phyloP scores from a whole-genome alignment of 2,888 invertebrate genomes.

The Acanthosoma haemorrhoidale region DNA sequence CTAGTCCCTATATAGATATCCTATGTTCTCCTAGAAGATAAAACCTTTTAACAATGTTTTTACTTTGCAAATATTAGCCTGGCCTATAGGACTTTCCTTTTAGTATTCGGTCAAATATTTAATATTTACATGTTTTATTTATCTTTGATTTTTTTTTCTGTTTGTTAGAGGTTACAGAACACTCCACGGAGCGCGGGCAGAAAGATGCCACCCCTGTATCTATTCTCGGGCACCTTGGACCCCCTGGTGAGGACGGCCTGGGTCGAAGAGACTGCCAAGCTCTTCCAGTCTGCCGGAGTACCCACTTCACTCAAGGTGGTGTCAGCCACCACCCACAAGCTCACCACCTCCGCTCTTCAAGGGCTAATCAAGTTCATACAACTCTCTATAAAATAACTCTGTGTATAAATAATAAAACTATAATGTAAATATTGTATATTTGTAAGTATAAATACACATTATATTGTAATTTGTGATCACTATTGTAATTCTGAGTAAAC shows the following conservation, averaged over 20 bases:
- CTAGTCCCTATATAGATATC: no score
- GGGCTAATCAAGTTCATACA: neutral
- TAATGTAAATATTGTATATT: no score
- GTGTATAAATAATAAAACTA: no score
- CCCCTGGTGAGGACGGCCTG: neutral
- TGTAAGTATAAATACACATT: no score
- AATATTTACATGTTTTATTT: no score
- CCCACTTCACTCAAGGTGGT: neutral
- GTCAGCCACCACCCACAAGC: neutral
- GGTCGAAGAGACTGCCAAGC: neutral
- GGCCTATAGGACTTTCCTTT: no score
- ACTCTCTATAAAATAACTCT: neutral
- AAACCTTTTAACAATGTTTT: no score
- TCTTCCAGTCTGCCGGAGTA: neutral
- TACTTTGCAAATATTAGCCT: no score
- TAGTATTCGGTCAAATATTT: no score
- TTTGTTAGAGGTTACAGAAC: neutral
- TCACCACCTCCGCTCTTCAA: neutral
- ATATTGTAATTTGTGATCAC: no score
- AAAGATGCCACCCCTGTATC: neutral
- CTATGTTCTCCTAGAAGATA: no score
- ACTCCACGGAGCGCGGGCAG: neutral
- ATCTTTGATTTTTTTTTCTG: neutral
- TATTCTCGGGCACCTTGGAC: neutral
- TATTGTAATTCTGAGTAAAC: no score